Conservation (phyloP, 2,888 invertebrate species). For the Aricia artaxerxes region DNA sequence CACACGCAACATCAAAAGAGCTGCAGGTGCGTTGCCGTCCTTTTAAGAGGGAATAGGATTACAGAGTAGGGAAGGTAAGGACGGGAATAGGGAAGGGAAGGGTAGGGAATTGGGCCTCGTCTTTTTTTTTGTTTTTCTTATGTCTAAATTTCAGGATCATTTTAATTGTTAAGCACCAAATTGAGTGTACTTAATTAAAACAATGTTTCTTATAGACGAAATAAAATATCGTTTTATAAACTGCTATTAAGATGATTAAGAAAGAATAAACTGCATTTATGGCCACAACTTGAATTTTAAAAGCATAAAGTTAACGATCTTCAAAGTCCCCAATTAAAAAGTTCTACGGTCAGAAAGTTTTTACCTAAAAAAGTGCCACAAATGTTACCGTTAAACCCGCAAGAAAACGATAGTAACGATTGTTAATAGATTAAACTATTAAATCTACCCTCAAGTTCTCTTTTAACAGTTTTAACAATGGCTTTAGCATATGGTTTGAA, state of each 20-base stretch:
- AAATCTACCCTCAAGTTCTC: conserved; percentile 24
- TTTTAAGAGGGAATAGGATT: too few species aligned
- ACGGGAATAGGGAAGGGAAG: too few species aligned
- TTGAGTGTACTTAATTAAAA: too few species aligned
- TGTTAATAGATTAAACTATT: conserved; percentile 31
- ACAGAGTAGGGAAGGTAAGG: too few species aligned
- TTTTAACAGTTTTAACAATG: conserved; percentile 20
- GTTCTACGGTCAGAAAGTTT: not conserved
- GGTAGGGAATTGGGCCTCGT: too few species aligned
- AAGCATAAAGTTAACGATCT: conserved; percentile 11
- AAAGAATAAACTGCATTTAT: not conserved
- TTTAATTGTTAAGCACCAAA: too few species aligned
- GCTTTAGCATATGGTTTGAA: conserved; percentile 14
- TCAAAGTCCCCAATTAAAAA: conserved; percentile 6
- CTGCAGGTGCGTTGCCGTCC: too few species aligned
- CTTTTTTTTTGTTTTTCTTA: too few species aligned
- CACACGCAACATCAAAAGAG: too few species aligned
- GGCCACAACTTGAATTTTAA: not conserved
- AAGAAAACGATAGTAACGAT: conserved; percentile 30
- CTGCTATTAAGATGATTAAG: not conserved
- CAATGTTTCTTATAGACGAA: not conserved
- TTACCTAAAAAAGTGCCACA: conserved; percentile 5
- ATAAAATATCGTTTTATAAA: not conserved
- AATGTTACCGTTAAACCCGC: conserved; percentile 22
- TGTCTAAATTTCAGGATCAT: too few species aligned